Base-by-base conservation (phyloP, 2,113 vertebrate species). In the Corythornis madagascariensis region DNA sequence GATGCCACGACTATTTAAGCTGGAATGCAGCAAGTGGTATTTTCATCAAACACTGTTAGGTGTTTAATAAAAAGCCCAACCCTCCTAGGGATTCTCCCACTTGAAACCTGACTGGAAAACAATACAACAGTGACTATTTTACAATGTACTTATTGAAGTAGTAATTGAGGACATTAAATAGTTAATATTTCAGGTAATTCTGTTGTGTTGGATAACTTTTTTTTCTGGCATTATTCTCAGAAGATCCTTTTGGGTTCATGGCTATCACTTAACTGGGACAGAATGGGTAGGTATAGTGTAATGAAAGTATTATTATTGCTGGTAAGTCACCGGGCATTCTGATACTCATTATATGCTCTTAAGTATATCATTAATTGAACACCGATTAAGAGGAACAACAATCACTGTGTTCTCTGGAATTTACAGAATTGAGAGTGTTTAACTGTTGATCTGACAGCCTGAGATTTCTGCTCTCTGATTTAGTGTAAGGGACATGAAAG, bases 251-350 rank as follows among this genome's bases (percentile, higher is more conserved):
- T 61, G 16, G 16, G 16, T 52, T 67, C 70, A 26, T 76, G 26
- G 74, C 26, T 57, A 18, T 21, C 56, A 47, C 13, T 35, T 72
- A 75, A 61, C 11, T 83, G 61, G 53, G 79, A 61, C 10, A 70
- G n/a, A 81, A 7, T 1, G 3, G 0, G 0, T 55, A 59, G 28
- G 20, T 69, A 3, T 16, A 20, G 56, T 75, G 7, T 45, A 42
- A 28, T 50, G 33, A 64, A 78, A 56, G 31, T 33, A 38, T 7
- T 76, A 13, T 76, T 71, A 64, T 65, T 88, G 69, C 55, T 0
- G 71, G 40, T 38, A 73, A 61, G 4, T 52, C 19, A 70, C 45
- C 22, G 47, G 31, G 4, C 10, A 59, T 86, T 81, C n/a, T 93
- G n/a, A 29, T 73, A 61, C 31, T 88, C 31, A 16, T 82, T 86